Percentiles rank a stretch among this genome's conserved stretches.
phyloP scores from a whole-genome alignment of 1,140 invertebrate genomes.

The Neotoxoptera formosana region DNA sequence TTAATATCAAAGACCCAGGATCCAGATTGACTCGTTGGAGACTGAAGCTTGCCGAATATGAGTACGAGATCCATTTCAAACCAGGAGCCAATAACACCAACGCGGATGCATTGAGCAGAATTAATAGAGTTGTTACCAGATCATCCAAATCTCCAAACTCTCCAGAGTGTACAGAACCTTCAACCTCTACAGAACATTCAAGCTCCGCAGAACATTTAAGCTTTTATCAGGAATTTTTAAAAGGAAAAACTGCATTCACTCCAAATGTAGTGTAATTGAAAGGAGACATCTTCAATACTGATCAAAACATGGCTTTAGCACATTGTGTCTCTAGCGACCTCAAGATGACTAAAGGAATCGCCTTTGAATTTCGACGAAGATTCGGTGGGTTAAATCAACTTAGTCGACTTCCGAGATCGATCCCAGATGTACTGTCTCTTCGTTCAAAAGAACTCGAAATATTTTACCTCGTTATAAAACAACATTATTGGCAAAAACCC shows the following conservation, averaged over 20 bases:
- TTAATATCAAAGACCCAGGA: not conserved
- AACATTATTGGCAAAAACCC: not conserved
- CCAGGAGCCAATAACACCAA: slow-evolving; percentile 62
- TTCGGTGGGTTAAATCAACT: not conserved
- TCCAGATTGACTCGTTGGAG: not conserved
- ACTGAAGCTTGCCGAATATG: slow-evolving; percentile 56
- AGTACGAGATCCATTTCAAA: slow-evolving; percentile 65
- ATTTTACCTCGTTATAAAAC: no score
- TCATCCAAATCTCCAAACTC: not conserved
- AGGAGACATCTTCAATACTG: not conserved
- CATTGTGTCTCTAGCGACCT: slow-evolving; percentile 45
- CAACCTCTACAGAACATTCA: not conserved
- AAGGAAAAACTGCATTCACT: not conserved
- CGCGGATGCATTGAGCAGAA: slow-evolving; percentile 59
- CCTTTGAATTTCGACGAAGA: slow-evolving; percentile 57
- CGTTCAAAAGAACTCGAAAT: no score
- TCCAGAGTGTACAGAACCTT: not conserved
- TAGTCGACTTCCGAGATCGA: not conserved
- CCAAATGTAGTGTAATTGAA: not conserved
- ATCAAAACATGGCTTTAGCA: slow-evolving; percentile 31
- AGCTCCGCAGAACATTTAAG: not conserved
- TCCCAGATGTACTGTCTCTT: no score
- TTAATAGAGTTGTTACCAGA: not conserved
- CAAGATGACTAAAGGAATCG: slow-evolving; percentile 31
- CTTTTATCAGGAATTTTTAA: no score